Conservation (phyloP, 2,113 vertebrate species). For the Dipodomys spectabilis region DNA sequence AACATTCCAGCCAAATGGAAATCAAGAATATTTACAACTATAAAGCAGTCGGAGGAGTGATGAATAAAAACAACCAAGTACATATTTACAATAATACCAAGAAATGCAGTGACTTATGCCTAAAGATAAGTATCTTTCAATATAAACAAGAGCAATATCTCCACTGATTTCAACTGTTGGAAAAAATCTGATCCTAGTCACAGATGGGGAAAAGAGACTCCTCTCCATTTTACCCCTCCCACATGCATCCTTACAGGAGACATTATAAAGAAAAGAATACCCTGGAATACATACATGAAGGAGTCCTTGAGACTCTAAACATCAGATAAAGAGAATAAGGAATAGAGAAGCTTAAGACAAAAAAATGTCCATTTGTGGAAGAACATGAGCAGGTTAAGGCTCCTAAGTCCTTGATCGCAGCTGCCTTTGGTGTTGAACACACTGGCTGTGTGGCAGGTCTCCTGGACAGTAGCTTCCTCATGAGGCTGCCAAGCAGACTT, state of each 20-base stretch:
- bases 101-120: not conserved
- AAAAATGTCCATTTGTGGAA: too few species aligned
- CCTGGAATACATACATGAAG: too few species aligned
- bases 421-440: too few species aligned
- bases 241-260: not conserved
- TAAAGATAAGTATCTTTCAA: not conserved
- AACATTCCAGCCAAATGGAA: not conserved
- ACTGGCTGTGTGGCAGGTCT: too few species aligned
- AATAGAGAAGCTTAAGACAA: too few species aligned
- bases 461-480: too few species aligned
- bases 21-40: not conserved
- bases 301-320: too few species aligned
- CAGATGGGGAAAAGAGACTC: not conserved
- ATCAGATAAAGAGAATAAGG: too few species aligned
- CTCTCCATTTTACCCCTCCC: too few species aligned
- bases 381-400: too few species aligned
- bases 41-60: not conserved
- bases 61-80: not conserved
- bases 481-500: too few species aligned
- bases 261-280: not conserved
- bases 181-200: not conserved
- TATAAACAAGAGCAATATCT: not conserved
- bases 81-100: not conserved
- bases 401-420: too few species aligned
- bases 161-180: not conserved